These are phyloP conservation scores for Desoria tigrina DNA, from an alignment of 2,888 invertebrate species.

Conservation along the genomic window DNA sequence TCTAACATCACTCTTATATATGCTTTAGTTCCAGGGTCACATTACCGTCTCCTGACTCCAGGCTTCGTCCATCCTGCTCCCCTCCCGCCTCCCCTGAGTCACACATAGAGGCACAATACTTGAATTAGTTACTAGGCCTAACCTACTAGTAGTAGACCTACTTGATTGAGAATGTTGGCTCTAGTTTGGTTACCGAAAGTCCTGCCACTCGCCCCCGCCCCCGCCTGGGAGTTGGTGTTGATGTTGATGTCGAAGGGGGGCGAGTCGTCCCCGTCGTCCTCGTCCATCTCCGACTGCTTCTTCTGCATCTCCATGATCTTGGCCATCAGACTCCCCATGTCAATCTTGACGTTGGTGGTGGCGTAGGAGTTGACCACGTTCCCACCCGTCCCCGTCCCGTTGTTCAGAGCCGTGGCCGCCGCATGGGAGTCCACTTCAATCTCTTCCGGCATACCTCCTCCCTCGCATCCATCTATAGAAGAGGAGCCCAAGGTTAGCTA, in stretches of 20 bases:
- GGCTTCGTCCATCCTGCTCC: too few relatives aligned
- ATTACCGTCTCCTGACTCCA: too few relatives aligned
- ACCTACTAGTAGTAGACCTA: too few relatives aligned
- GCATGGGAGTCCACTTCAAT: slow-evolving; percentile 13
- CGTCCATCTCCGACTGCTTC: neutral
- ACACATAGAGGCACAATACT: too few relatives aligned
- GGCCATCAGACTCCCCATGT: slow-evolving; percentile 7
- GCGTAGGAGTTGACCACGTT: neutral
- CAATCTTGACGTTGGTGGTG: slow-evolving; percentile 15
- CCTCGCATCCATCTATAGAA: slow-evolving; percentile 1
- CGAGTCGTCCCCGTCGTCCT: neutral
- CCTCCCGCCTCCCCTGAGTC: too few relatives aligned
- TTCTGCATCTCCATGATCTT: slow-evolving; percentile 6
- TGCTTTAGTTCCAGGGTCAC: too few relatives aligned
- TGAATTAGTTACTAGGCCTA: too few relatives aligned
- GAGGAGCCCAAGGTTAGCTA: neutral
- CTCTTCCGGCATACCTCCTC: neutral
- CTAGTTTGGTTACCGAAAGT: too few relatives aligned
- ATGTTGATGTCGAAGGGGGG: neutral
- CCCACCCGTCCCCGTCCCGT: slow-evolving; percentile 10
- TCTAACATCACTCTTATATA: too few relatives aligned
- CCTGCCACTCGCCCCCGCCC: neutral
- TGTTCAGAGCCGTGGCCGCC: slow-evolving; percentile 1
- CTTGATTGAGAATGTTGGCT: too few relatives aligned
- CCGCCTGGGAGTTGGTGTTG: slow-evolving; percentile 1